Conservation (phyloP, 2,113 vertebrate species). For the Panthera leo region DNA sequence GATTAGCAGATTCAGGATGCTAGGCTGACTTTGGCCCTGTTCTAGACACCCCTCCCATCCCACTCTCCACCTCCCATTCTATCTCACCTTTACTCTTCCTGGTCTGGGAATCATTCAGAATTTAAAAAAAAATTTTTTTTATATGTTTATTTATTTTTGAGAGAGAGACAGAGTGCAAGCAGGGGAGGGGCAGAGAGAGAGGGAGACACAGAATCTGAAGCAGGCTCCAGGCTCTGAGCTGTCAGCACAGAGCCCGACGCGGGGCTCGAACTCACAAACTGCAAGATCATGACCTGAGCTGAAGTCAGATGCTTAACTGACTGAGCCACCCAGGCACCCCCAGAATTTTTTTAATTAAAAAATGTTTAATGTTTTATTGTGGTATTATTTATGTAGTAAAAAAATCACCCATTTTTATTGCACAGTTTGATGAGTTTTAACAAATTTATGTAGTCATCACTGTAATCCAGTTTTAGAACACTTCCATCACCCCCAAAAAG, state of each 20-base stretch:
- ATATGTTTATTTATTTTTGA: neutral
- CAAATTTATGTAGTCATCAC: neutral
- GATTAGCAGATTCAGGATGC: neutral
- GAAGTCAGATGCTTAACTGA: neutral
- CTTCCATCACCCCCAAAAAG: neutral
- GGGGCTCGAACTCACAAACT: neutral
- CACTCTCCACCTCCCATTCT: too few relatives aligned
- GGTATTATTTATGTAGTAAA: neutral
- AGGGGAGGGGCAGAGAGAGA: neutral
- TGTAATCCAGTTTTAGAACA: neutral
- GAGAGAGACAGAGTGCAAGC: neutral
- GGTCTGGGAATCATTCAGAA: neutral
- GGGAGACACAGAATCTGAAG: neutral
- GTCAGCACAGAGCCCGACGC: neutral
- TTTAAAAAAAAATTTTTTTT: too few relatives aligned
- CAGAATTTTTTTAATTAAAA: neutral
- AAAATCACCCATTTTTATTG: neutral
- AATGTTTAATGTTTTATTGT: neutral
- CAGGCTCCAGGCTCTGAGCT: neutral
- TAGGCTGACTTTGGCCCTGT: neutral
- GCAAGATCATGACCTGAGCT: neutral
- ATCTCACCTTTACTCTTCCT: neutral
- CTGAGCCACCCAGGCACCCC: neutral
- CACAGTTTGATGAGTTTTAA: neutral
- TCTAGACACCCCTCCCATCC: neutral